These are phyloP conservation scores for Spheniscus mendiculus DNA, from an alignment of 2,113 vertebrate genomes.

Conservation along the genomic window DNA sequence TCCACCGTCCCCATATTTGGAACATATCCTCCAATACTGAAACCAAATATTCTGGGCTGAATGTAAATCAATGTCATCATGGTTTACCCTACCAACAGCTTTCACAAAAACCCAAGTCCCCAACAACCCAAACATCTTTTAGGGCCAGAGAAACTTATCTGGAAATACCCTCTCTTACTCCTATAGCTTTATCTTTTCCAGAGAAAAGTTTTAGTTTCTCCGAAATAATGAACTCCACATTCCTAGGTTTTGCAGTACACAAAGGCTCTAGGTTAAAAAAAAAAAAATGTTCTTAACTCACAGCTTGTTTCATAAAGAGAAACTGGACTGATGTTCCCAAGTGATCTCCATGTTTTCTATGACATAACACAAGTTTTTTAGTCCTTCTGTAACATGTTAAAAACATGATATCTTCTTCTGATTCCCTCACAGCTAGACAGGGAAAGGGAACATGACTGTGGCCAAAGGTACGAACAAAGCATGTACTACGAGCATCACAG, in stretches of 20 bases:
- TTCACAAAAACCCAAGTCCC: background rate
- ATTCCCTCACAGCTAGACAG: background rate
- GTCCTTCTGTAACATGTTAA: background rate
- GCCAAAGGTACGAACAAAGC: background rate
- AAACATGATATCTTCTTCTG: background rate
- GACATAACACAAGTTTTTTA: background rate
- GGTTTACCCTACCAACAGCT: background rate
- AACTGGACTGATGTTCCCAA: background rate
- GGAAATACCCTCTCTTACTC: background rate
- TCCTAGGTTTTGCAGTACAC: background rate
- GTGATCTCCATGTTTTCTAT: background rate
- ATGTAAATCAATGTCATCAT: background rate
- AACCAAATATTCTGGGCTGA: background rate
- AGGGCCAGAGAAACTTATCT: background rate
- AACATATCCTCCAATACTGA: background rate
- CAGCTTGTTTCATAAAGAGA: background rate
- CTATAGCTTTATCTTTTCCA: background rate
- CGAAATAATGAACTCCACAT: background rate
- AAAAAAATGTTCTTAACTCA: background rate
- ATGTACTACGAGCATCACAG: background rate
- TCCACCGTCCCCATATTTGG: background rate
- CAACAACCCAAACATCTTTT: background rate
- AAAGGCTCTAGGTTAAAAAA: background rate
- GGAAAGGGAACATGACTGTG: background rate
- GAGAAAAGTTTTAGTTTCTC: background rate